Evolutionary conservation across 2,888 invertebrate genomes (phyloP).

Genomic region (Chironomus riparius): DNA sequence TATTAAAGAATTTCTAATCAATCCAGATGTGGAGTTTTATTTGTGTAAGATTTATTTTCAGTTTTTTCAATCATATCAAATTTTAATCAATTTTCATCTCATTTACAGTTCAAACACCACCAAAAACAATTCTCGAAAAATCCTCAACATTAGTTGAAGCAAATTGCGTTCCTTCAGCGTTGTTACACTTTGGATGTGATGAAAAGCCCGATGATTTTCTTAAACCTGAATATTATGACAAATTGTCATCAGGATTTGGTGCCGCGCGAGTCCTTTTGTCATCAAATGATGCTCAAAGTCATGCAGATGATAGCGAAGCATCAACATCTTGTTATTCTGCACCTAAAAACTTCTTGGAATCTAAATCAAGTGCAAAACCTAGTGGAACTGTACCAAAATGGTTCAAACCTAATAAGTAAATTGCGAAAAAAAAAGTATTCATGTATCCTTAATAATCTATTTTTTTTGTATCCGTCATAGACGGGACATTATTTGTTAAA

Average conservation of each 20-base stretch:
- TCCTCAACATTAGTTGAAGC: constrained; percentile 58
- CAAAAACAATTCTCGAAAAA: constrained; percentile 57
- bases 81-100: constrained; percentile 31
- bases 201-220: constrained; percentile 43
- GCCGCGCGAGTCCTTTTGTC: constrained; percentile 42
- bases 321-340: constrained; percentile 26
- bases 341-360: constrained; percentile 29
- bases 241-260: constrained; percentile 55
- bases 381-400: constrained; percentile 44
- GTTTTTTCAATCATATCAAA: too few relatives aligned
- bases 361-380: constrained; percentile 35
- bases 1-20: constrained; percentile 58
- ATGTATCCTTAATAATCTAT: too few relatives aligned
- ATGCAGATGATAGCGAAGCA: background rate
- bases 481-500: too few relatives aligned
- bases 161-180: constrained; percentile 68
- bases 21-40: constrained; percentile 59
- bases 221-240: constrained; percentile 50
- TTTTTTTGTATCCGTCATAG: too few relatives aligned
- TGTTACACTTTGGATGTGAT: constrained; percentile 57
- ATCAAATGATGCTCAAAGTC: background rate
- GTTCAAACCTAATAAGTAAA: constrained; percentile 38
- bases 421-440: too few relatives aligned
- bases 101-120: constrained; percentile 68
- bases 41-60: constrained; percentile 59